These are phyloP conservation scores for Ophioninae sp. DNA, from an alignment of 2,888 invertebrate species.

Conservation along the genomic window DNA sequence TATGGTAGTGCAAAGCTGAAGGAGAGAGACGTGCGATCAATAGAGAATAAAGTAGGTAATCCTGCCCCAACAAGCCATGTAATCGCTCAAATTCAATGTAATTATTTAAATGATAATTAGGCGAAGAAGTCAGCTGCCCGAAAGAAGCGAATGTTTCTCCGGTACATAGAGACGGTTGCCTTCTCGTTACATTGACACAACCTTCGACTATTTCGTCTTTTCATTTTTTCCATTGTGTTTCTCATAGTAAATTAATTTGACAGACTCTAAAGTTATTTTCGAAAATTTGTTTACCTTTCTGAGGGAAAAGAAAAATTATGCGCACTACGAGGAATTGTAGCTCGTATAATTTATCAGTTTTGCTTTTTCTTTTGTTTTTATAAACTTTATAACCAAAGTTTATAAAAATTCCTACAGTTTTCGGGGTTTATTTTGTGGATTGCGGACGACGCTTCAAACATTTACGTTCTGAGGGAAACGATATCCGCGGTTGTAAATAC, in stretches of 20 bases:
- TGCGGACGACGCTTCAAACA: background rate
- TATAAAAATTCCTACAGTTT: background rate
- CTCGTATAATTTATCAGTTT: background rate
- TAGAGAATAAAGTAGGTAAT: conserved; percentile 63
- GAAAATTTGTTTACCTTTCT: background rate
- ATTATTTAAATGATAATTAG: conserved; percentile 68
- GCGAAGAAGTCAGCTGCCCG: conserved; percentile 62
- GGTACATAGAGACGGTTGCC: conserved; percentile 6
- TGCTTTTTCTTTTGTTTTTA: background rate
- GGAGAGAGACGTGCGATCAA: conserved; percentile 39
- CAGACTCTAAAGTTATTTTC: background rate
- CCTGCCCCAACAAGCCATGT: conserved; percentile 67
- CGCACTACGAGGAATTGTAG: background rate
- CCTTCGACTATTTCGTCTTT: conserved; percentile 11
- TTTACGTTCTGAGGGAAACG: background rate
- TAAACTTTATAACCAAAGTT: background rate
- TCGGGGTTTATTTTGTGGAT: background rate
- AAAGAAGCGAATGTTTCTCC: conserved; percentile 53
- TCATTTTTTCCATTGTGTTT: background rate
- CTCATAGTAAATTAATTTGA: background rate
- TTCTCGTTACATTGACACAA: conserved; percentile 21
- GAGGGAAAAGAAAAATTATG: background rate
- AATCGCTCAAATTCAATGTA: conserved; percentile 76
- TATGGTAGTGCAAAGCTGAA: conserved; percentile 61
- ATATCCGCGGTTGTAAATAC: background rate